Evolutionary conservation across 2,113 vertebrate genomes (phyloP), one percentile per base, ranked within the genome.

Genomic region (Pseudolaguvia tuberculata): DNA sequence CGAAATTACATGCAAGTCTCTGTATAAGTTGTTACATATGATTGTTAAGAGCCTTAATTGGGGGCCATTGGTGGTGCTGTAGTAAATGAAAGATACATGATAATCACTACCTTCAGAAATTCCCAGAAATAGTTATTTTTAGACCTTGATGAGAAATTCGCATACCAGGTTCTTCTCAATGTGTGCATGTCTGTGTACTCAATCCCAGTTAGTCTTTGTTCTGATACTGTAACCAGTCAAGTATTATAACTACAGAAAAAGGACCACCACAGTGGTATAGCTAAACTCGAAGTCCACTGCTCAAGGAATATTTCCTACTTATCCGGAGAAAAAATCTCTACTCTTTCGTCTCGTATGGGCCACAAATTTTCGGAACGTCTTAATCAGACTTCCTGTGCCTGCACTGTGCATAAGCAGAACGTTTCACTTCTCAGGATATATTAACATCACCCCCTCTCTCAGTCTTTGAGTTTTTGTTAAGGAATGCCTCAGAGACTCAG

Each of bases 401-500:
- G 18, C n/a, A 42, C 29, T 15, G 12, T 47, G 52, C 25, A 57
- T 74, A 62, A 74, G 72, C 65, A 12, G 42, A 58, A 42, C 21
- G 65, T 76, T 70, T 18, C 48, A 47, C 55, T 75, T 45, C 57
- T 63, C 68, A 35, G 70, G 74, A 70, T 77, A 70, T 77, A 80
- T 75, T 65, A 57, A 72, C 42, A 15, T 73, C 27, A 18, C 3
- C 18, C 73, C 61, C 35, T 29, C 45, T 45, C 70, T 45, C 25
- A 51, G 20, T 70, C 57, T 55, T 31, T 51, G 17, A 42, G 59
- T 72, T 73, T 78, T 80, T 79, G 75, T 78, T 78, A 50, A 75
- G 71, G 42, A 75, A 80, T 70, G 68, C 78, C 73, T 72, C n/a
- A 3, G 78, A 80, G 76, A 80, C 72, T 7, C 75, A 78, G 78